A percentile compares a stretch with the other conserved stretches of the same genome.
Evolutionary conservation across 2,888 invertebrate genomes (phyloP).

Genomic region (Lochmaea capreae): DNA sequence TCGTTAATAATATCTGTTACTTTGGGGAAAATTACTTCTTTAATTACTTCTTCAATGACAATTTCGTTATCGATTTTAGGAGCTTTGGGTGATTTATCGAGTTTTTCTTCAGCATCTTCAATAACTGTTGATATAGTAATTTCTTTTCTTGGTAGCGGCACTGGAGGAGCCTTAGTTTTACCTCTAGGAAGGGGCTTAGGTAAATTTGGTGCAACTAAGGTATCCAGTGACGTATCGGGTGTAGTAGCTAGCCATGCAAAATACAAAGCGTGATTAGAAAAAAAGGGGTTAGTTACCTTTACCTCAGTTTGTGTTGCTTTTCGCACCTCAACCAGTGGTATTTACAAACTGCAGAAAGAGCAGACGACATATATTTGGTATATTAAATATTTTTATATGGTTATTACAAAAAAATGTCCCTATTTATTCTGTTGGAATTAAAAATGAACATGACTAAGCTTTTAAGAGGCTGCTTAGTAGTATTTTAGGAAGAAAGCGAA

Average conservation of each 20-base stretch:
- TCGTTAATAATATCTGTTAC: background rate
- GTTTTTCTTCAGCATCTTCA: constrained; percentile 6
- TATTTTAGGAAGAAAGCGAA: too few species aligned
- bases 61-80: background rate
- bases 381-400: background rate
- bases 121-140: constrained; percentile 17
- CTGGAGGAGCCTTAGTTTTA: constrained; percentile 48
- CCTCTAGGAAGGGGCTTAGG: constrained; percentile 54
- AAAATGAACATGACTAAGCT: too few species aligned
- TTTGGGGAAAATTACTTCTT: constrained; percentile 30
- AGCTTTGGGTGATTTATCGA: background rate
- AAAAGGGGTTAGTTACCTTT: constrained; percentile 44
- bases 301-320: constrained; percentile 26
- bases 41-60: constrained; percentile 37
- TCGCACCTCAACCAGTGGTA: constrained; percentile 25
- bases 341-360: constrained; percentile 8
- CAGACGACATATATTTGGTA: background rate
- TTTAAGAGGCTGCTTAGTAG: too few species aligned
- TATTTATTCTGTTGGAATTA: too few species aligned
- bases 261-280: constrained; percentile 49
- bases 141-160: constrained; percentile 43
- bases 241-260: constrained; percentile 56
- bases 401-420: too few species aligned
- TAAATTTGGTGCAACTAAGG: constrained; percentile 50
- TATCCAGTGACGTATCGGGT: constrained; percentile 51